Conservation (phyloP, 1,140 invertebrate genomes). For the Plutomurus gul region DNA sequence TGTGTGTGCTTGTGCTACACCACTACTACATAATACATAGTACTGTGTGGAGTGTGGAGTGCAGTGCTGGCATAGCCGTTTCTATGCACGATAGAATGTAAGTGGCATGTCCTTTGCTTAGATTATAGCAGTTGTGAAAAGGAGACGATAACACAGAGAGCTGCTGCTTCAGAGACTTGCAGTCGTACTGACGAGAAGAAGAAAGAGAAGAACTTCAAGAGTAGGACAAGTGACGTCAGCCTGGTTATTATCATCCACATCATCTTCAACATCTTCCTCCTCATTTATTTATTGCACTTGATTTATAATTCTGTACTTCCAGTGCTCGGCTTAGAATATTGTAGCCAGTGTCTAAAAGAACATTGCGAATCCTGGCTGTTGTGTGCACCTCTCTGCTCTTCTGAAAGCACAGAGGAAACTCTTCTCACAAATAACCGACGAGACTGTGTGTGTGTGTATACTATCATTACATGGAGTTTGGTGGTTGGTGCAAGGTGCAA, state of each 20-base stretch:
- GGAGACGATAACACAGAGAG: background rate
- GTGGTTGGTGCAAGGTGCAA: no score
- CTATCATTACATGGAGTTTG: no score
- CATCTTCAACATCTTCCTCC: slow-evolving; percentile 8
- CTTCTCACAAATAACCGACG: no score
- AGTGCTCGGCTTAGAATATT: background rate
- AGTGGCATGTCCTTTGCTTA: slow-evolving; percentile 14
- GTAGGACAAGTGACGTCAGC: slow-evolving; percentile 25
- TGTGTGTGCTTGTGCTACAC: background rate
- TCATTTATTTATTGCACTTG: background rate
- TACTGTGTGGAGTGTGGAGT: no score
- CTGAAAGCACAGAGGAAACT: no score
- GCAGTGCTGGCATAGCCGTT: background rate
- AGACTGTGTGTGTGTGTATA: no score
- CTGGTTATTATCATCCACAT: slow-evolving; percentile 5
- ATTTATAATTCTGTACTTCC: slow-evolving; percentile 15
- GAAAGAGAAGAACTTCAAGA: slow-evolving; percentile 6
- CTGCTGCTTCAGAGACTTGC: background rate
- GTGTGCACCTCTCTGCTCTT: no score
- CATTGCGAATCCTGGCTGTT: no score
- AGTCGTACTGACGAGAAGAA: background rate
- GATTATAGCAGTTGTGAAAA: background rate
- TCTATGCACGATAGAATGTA: slow-evolving; percentile 6
- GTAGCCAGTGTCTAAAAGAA: no score
- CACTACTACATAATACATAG: background rate